These are phyloP conservation scores for Stratiolaelaps scimitus DNA, from an alignment of 1,140 invertebrate species.

Conservation along the genomic window DNA sequence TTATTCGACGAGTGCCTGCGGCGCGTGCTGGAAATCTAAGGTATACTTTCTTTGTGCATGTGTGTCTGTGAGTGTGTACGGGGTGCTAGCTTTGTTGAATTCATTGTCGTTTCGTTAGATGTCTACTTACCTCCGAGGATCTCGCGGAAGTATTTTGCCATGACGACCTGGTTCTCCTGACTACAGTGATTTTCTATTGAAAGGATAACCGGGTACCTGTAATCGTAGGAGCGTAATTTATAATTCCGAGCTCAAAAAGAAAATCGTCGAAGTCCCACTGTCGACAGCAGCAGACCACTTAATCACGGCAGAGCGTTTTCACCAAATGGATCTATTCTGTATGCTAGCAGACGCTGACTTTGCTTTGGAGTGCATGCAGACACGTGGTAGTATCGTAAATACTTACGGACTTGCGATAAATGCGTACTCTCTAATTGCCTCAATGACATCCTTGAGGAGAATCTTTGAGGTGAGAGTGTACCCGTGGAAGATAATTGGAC, in stretches of 20 bases:
- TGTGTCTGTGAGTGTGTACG: too few relatives aligned
- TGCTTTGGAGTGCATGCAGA: too few relatives aligned
- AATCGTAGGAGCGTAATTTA: neutral
- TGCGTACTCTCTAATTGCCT: slow-evolving; percentile 48
- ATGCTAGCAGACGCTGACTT: too few relatives aligned
- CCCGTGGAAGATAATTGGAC: slow-evolving; percentile 49
- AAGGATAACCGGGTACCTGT: slow-evolving; percentile 69
- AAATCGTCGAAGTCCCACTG: slow-evolving; percentile 19
- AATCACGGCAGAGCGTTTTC: too few relatives aligned
- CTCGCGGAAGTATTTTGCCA: slow-evolving; percentile 51
- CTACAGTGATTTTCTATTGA: slow-evolving; percentile 96
- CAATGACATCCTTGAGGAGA: slow-evolving; percentile 46
- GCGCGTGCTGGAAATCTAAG: too few relatives aligned
- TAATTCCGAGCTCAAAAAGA: slow-evolving; percentile 18
- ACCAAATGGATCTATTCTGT: neutral
- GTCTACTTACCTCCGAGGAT: slow-evolving; percentile 34
- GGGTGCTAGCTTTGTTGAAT: slow-evolving; percentile 35
- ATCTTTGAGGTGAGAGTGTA: slow-evolving; percentile 50
- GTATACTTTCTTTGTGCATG: too few relatives aligned
- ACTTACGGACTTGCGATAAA: slow-evolving; percentile 47
- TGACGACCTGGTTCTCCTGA: slow-evolving; percentile 73
- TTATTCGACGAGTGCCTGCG: too few relatives aligned
- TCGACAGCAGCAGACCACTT: too few relatives aligned
- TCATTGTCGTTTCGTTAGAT: too few relatives aligned
- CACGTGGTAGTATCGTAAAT: too few relatives aligned